A percentile compares a stretch with the other conserved stretches of the same genome.
Conservation (phyloP, 92 coral and sea anemone species). For the Metridium senile region DNA sequence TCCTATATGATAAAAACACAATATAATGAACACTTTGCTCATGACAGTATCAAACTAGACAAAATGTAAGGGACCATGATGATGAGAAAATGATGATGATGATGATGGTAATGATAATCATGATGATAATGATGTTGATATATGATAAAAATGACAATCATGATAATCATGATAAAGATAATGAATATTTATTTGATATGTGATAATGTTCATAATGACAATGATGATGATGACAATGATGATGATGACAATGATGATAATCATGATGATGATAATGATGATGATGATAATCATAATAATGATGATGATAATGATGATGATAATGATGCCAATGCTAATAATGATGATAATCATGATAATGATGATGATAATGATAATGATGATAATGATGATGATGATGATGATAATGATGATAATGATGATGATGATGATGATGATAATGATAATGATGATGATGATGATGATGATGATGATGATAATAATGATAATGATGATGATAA, state of each 20-base stretch:
- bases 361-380: neutral
- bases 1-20: conserved; percentile 50
- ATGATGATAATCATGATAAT: neutral
- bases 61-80: too few relatives aligned
- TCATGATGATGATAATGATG: neutral
- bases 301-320: neutral
- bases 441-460: neutral
- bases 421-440: neutral
- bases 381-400: neutral
- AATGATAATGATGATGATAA: neutral
- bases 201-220: neutral
- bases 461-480: neutral
- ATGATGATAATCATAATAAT: neutral
- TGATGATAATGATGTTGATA: neutral
- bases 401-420: neutral
- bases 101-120: neutral
- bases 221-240: neutral
- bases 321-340: neutral
- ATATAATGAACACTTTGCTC: neutral
- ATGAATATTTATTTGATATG: too few relatives aligned
- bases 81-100: neutral
- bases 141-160: neutral
- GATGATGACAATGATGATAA: neutral
- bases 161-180: neutral
- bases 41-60: neutral